These are phyloP conservation scores for Drosophila obscura DNA, from an alignment of 1,140 invertebrate species.

Conservation along the genomic window DNA sequence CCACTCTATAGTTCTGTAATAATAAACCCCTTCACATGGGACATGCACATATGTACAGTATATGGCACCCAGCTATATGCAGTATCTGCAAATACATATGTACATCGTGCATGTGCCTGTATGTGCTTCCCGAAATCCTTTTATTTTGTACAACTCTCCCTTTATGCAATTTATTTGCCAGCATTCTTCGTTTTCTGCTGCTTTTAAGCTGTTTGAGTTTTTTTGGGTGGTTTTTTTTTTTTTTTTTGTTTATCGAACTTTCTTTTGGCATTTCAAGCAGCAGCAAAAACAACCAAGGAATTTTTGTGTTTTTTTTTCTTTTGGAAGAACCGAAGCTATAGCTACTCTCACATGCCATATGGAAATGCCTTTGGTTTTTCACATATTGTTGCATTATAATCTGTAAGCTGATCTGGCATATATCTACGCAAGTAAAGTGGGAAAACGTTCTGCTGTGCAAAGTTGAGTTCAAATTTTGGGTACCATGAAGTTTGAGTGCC, in stretches of 20 bases:
- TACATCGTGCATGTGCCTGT: not conserved
- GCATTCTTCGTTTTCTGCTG: constrained; percentile 48
- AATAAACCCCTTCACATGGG: too few relatives aligned
- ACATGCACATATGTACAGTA: too few relatives aligned
- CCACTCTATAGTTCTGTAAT: too few relatives aligned
- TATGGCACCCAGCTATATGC: too few relatives aligned
- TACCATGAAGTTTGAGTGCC: too few relatives aligned
- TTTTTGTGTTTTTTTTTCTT: constrained; percentile 31
- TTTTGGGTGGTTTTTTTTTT: constrained; percentile 7
- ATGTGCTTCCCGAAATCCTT: constrained; percentile 7
- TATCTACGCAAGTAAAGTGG: too few relatives aligned
- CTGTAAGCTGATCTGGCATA: too few relatives aligned
- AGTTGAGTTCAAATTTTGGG: too few relatives aligned
- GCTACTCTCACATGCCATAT: too few relatives aligned
- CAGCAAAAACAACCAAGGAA: constrained; percentile 58
- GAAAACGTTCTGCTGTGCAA: too few relatives aligned
- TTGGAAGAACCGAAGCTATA: not conserved
- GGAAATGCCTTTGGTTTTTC: too few relatives aligned
- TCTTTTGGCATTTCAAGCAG: constrained; percentile 40
- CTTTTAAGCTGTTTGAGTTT: constrained; percentile 20
- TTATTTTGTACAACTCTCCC: constrained; percentile 22
- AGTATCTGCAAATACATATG: not conserved
- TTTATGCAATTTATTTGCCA: constrained; percentile 66
- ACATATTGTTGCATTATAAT: too few relatives aligned
- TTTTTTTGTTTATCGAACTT: constrained; percentile 32